Conservation (phyloP, 2,888 invertebrate genomes). For the Polylopha cassiicola region DNA sequence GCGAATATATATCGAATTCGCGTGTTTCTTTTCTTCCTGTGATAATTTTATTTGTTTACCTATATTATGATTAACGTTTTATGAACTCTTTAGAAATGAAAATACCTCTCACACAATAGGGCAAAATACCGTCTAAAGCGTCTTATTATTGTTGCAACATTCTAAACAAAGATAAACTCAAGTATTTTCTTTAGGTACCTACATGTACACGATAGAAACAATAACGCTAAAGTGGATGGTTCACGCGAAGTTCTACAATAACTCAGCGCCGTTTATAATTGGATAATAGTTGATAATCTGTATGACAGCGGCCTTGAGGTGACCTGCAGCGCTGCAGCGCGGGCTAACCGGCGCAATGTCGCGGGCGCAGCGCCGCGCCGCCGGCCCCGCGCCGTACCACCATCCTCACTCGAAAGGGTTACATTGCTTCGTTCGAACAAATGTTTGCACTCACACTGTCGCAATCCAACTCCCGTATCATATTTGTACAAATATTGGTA, state of each 20-base stretch:
- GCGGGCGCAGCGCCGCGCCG: constrained; percentile 21
- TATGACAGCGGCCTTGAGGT: constrained; percentile 50
- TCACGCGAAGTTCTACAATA: constrained; percentile 47
- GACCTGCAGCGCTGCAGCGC: constrained; percentile 40
- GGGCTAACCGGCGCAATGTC: constrained; percentile 26
- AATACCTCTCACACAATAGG: too few relatives aligned
- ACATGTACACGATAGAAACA: constrained; percentile 21
- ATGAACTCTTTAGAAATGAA: too few relatives aligned
- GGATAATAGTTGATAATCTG: constrained; percentile 63
- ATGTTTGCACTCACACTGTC: constrained; percentile 16
- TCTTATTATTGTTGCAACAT: too few relatives aligned
- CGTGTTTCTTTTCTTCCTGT: too few relatives aligned
- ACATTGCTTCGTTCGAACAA: constrained; percentile 18
- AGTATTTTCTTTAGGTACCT: constrained; percentile 11
- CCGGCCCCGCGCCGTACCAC: constrained; percentile 12
- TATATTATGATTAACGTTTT: too few relatives aligned
- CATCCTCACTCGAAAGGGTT: constrained; percentile 21
- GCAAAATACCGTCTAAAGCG: too few relatives aligned
- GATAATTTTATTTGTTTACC: too few relatives aligned
- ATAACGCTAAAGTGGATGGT: constrained; percentile 25
- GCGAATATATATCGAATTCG: too few relatives aligned
- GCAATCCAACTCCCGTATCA: constrained; percentile 13
- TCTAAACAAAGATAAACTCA: constrained; percentile 10
- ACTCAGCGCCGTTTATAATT: constrained; percentile 59
- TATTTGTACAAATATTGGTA: constrained; percentile 36